Conservation (phyloP, 2,113 vertebrate genomes). For the Cygnus buccinator region DNA sequence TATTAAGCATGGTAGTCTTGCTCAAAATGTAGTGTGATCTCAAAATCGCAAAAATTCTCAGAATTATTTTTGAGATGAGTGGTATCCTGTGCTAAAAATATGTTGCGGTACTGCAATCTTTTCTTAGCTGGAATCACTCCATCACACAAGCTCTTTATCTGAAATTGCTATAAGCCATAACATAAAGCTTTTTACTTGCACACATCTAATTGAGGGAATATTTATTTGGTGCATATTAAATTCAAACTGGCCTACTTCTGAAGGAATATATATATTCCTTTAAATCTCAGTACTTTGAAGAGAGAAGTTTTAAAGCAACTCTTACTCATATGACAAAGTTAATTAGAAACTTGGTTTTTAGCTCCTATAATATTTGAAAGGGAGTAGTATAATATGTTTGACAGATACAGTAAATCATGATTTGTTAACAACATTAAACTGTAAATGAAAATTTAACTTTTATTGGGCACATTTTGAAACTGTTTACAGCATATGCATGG, state of each 20-base stretch:
- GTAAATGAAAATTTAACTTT: slow-evolving; percentile 55
- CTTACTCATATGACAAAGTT: slow-evolving; percentile 50
- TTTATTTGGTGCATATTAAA: slow-evolving; percentile 79
- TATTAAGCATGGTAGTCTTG: slow-evolving; percentile 27
- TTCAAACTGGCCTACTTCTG: slow-evolving; percentile 68
- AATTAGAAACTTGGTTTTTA: slow-evolving; percentile 53
- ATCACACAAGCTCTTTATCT: slow-evolving; percentile 81
- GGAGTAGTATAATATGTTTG: neutral
- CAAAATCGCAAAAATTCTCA: slow-evolving; percentile 33
- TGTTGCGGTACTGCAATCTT: slow-evolving; percentile 73
- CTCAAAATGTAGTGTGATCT: slow-evolving; percentile 59
- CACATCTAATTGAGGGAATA: slow-evolving; percentile 81
- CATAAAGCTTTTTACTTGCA: slow-evolving; percentile 75
- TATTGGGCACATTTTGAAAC: slow-evolving; percentile 16
- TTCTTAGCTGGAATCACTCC: slow-evolving; percentile 84
- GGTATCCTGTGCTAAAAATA: slow-evolving; percentile 74
- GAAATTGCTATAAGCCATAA: slow-evolving; percentile 81
- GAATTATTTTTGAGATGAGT: slow-evolving; percentile 80
- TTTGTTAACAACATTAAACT: slow-evolving; percentile 56
- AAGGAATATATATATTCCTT: slow-evolving; percentile 70
- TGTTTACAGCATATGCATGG: neutral
- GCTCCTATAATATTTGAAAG: slow-evolving; percentile 44
- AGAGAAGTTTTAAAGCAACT: slow-evolving; percentile 55
- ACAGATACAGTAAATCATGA: slow-evolving; percentile 47
- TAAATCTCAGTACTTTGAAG: slow-evolving; percentile 64